Conservation (phyloP, 2,113 vertebrate species). For the Microcebus jonahi region DNA sequence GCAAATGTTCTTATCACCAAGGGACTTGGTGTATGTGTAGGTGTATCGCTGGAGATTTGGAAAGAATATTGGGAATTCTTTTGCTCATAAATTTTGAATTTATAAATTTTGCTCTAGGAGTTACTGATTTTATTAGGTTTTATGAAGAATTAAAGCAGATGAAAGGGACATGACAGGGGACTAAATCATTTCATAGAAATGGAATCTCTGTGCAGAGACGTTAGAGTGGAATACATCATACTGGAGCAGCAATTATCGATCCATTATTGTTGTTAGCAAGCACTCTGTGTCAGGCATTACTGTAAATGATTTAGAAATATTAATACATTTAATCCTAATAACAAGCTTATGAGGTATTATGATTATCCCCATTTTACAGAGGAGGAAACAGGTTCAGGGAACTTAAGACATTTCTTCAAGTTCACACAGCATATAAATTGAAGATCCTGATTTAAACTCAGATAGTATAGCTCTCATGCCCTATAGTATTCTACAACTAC, state of each 20-base stretch:
- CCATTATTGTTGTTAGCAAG: neutral
- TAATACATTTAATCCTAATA: neutral
- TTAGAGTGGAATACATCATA: neutral
- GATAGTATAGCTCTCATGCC: neutral
- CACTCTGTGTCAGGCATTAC: neutral
- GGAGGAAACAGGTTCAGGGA: neutral
- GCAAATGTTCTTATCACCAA: neutral
- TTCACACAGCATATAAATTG: neutral
- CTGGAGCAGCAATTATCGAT: neutral
- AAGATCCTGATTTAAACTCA: neutral
- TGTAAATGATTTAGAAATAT: neutral
- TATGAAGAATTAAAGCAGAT: neutral
- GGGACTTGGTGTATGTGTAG: neutral
- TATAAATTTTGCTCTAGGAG: neutral
- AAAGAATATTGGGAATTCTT: neutral
- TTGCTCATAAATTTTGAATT: neutral
- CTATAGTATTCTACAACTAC: fast-evolving
- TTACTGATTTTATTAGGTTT: neutral
- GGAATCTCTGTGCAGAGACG: neutral
- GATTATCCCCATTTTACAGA: neutral
- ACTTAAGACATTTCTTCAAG: neutral
- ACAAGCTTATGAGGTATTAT: neutral
- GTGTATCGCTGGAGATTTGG: neutral
- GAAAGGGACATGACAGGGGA: neutral
- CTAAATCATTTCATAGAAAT: neutral